Evolutionary conservation across 2,888 invertebrate genomes (phyloP).

Genomic region (Troides oblongomaculatus): DNA sequence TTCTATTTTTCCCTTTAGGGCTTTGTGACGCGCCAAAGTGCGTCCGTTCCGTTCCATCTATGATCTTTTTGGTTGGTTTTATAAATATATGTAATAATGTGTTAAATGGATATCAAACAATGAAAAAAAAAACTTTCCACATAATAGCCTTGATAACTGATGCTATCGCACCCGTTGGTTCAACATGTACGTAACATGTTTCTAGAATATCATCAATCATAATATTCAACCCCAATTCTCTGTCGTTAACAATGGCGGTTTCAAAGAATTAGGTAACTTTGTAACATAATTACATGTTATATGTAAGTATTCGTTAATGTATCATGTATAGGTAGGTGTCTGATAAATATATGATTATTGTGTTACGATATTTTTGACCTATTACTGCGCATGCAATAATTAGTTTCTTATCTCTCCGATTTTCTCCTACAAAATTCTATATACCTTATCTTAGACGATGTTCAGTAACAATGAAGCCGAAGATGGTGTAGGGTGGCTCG

Average conservation of each 20-base stretch:
- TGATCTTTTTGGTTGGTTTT: too few species aligned
- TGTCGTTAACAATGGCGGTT: slow-evolving; percentile 3
- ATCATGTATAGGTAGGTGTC: background rate
- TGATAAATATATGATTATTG: too few species aligned
- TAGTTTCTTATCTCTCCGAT: too few species aligned
- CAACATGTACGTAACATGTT: slow-evolving; percentile 2
- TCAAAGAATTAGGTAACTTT: slow-evolving; percentile 3
- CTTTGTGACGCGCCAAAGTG: too few species aligned
- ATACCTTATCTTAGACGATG: too few species aligned
- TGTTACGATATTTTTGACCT: too few species aligned
- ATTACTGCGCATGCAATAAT: too few species aligned
- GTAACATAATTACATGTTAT: slow-evolving; percentile 1
- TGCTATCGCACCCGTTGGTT: slow-evolving; percentile 1
- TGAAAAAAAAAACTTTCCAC: background rate
- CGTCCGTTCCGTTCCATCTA: too few species aligned
- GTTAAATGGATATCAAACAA: slow-evolving; percentile 1
- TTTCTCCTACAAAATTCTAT: too few species aligned
- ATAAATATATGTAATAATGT: background rate
- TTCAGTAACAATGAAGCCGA: too few species aligned
- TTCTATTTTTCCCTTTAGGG: too few species aligned
- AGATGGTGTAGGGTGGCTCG: too few species aligned
- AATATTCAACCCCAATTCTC: slow-evolving; percentile 6
- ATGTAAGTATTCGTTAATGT: background rate
- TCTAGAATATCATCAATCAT: slow-evolving; percentile 12
- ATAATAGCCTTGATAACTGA: slow-evolving; percentile 9